These are phyloP conservation scores for Umimayanthus kanabou DNA, from an alignment of 92 coral and sea anemone species.

Conservation along the genomic window DNA sequence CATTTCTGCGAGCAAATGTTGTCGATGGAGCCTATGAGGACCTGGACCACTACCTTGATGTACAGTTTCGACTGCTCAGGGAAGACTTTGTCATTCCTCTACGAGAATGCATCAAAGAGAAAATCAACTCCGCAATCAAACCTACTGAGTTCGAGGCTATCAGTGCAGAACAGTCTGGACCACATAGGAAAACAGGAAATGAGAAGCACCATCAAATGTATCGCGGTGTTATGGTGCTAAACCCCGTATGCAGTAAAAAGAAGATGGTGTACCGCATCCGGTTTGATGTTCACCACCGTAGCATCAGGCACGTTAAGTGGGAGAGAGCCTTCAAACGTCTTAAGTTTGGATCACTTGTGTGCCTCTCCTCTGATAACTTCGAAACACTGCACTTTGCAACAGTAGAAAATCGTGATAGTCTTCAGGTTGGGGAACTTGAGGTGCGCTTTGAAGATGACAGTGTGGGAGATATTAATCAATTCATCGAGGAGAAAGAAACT, in stretches of 20 bases:
- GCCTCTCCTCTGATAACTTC: slow-evolving; percentile 75
- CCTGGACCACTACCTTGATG: slow-evolving; percentile 89
- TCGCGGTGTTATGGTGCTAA: slow-evolving; percentile 59
- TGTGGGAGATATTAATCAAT: slow-evolving; percentile 15
- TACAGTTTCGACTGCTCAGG: slow-evolving; percentile 84
- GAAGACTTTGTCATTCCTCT: slow-evolving; percentile 82
- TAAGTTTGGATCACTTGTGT: slow-evolving; percentile 75
- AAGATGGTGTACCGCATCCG: slow-evolving; percentile 68
- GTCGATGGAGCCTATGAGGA: slow-evolving; percentile 57
- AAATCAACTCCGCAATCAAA: slow-evolving; percentile 23
- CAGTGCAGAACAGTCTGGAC: neutral
- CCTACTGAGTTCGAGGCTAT: slow-evolving; percentile 36
- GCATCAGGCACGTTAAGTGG: slow-evolving; percentile 69
- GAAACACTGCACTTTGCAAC: slow-evolving; percentile 69
- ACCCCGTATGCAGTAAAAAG: slow-evolving; percentile 62
- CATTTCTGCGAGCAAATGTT: slow-evolving; percentile 83
- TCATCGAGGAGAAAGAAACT: slow-evolving; percentile 37
- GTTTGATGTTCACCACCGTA: slow-evolving; percentile 54
- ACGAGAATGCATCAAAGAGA: slow-evolving; percentile 63
- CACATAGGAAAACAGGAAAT: slow-evolving; percentile 8
- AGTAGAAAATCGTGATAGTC: slow-evolving; percentile 75
- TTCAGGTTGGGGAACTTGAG: slow-evolving; percentile 67
- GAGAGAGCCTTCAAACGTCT: slow-evolving; percentile 65
- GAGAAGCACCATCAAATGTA: slow-evolving; percentile 50
- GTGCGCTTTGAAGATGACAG: slow-evolving; percentile 67